phyloP scores from a whole-genome alignment of 2,888 invertebrate species.

The Drosophila cracens region DNA sequence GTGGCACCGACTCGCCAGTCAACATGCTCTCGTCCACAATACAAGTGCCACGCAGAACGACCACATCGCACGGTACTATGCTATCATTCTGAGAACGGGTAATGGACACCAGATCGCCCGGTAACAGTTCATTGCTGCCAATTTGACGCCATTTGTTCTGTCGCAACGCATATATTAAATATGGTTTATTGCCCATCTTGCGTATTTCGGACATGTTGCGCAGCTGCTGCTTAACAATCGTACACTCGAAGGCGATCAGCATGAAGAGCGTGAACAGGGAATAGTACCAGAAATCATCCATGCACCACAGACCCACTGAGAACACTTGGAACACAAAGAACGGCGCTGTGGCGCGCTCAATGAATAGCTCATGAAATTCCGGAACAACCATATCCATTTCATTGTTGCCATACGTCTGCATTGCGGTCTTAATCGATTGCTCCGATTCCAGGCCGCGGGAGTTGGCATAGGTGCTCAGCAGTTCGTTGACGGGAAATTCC shows the following conservation, averaged over 20 bases:
- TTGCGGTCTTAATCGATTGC: slow-evolving; percentile 90
- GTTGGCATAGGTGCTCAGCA: slow-evolving; percentile 90
- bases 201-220: slow-evolving; percentile 99
- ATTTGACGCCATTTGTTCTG: slow-evolving; percentile 95
- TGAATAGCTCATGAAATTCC: slow-evolving; percentile 97
- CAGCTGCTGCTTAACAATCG: slow-evolving; percentile 98
- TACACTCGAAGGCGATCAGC: slow-evolving; percentile 98
- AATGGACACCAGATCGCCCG: slow-evolving; percentile 98
- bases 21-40: slow-evolving; percentile 99
- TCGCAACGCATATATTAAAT: slow-evolving; percentile 94
- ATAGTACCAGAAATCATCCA: slow-evolving; percentile 99
- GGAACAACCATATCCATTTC: slow-evolving; percentile 95
- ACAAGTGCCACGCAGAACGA: slow-evolving; percentile 96
- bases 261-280: slow-evolving; percentile 98
- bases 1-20: slow-evolving; percentile 99
- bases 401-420: slow-evolving; percentile 95
- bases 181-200: slow-evolving; percentile 99
- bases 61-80: slow-evolving; percentile 97
- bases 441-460: slow-evolving; percentile 96
- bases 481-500: slow-evolving; percentile 92
- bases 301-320: slow-evolving; percentile 99
- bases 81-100: slow-evolving; percentile 95
- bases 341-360: slow-evolving; percentile 98
- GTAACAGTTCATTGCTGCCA: slow-evolving; percentile 94
- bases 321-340: slow-evolving; percentile 99